phyloP scores from a whole-genome alignment of 2,888 invertebrate species.

The Marronus borbonicus region DNA sequence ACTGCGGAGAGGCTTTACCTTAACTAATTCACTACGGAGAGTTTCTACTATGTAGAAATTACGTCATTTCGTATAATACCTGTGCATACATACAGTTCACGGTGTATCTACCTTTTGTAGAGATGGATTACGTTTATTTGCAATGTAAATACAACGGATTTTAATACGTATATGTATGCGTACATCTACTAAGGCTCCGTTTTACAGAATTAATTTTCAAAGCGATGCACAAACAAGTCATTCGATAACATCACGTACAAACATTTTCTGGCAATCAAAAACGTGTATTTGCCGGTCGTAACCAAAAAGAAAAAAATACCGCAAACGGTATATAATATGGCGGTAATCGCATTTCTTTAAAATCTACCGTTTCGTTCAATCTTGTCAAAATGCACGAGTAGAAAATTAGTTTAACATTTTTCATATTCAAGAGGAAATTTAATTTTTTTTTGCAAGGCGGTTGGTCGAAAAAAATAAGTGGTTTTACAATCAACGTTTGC shows the following conservation, averaged over 20 bases:
- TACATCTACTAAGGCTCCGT: neutral
- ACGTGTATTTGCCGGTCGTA: neutral
- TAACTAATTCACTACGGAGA: no score
- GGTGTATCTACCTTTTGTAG: no score
- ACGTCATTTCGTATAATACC: no score
- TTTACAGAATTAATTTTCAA: constrained; percentile 4
- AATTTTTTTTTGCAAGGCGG: no score
- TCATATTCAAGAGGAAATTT: no score
- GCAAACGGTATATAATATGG: neutral
- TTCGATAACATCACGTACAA: neutral
- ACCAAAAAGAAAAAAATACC: neutral
- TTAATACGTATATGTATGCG: neutral
- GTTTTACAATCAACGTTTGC: no score
- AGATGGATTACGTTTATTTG: neutral
- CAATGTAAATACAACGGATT: neutral
- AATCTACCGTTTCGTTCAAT: neutral
- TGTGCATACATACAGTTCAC: no score
- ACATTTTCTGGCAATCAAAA: constrained; percentile 7
- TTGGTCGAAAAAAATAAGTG: no score
- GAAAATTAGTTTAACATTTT: no score
- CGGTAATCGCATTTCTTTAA: neutral
- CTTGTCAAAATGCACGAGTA: neutral
- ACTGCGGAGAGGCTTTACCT: no score
- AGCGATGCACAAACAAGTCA: neutral
- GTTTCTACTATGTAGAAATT: no score